These are phyloP conservation scores for Ophion ellenae DNA, from an alignment of 2,888 invertebrate genomes.

Conservation along the genomic window DNA sequence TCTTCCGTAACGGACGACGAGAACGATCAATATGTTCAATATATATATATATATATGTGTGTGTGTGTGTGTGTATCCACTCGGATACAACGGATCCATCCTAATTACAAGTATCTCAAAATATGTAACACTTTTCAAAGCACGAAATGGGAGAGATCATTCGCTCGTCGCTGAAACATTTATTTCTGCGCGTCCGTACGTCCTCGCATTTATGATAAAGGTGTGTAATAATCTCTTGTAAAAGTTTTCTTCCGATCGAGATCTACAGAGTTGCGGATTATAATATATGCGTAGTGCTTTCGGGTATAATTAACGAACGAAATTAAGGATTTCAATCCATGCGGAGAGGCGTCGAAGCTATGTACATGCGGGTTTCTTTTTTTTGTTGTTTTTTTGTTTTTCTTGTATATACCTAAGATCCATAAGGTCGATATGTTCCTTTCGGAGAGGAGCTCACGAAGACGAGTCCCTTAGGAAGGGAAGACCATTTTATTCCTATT, in stretches of 20 bases:
- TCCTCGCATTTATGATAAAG: constrained; percentile 33
- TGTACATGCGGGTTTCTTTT: constrained; percentile 74
- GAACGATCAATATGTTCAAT: constrained; percentile 42
- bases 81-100: constrained; percentile 33
- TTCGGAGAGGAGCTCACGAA: constrained; percentile 76
- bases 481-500: constrained; percentile 71
- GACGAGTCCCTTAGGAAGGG: constrained; percentile 72
- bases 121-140: constrained; percentile 64
- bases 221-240: constrained; percentile 32
- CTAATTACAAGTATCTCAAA: constrained; percentile 64
- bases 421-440: constrained; percentile 79
- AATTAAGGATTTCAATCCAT: constrained; percentile 47
- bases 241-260: constrained; percentile 29
- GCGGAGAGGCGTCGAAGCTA: constrained; percentile 73
- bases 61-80: constrained; percentile 18
- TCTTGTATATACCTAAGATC: constrained; percentile 5
- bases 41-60: constrained; percentile 10
- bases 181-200: constrained; percentile 1
- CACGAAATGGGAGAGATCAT: constrained; percentile 45
- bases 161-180: constrained; percentile 40
- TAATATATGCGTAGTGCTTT: constrained; percentile 38
- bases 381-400: background rate
- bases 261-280: constrained; percentile 44
- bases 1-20: constrained; percentile 38
- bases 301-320: constrained; percentile 45